Base-by-base conservation (phyloP, 1,140 invertebrate genomes). In the Bombus superbus region DNA sequence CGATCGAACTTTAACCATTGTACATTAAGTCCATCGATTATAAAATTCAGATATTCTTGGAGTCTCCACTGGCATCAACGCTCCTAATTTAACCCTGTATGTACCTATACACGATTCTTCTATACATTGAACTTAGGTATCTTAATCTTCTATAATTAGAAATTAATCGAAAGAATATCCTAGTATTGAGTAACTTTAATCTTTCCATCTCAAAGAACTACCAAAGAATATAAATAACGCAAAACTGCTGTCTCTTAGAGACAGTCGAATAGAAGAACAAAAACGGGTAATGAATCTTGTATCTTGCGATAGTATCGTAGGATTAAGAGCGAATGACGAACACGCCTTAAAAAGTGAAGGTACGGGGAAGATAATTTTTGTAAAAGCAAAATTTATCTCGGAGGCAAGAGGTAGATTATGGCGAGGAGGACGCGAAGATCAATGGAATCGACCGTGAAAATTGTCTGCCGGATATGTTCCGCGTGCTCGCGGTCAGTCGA, bases 401-500 rank as follows among this genome's bases (percentile, higher is more conserved):
- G 11, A 40, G 15, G 32, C 15, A 38, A 40, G 25, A 5, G 18
- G 53, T 40, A 22, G 44, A 53, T 53, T 32, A 22, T 53, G 3
- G 3, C 15, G 4, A 9, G 3, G 15, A n/a, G 28, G 38, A 57
- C 40, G 4, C 35, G 44, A 25, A 59, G 9, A 40, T 42, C 35
- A 18, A 72, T 35, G 59, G 38, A 83, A 68, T 76, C 35, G 62
- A 22, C 40, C 81, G 76, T 28, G 62, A 83, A 77, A 83, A 83
- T 78, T 35, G 53, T 57, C 28, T 66, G 64, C 44, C 82, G 82
- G 82, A 83, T 78, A 83, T 44, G 83, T 80, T 81, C 81, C 80
- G 77, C 35, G 83, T 86, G 85, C 79, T 44, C 69, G 83, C 78
- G 78, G 78, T 79, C 87, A 64, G 40, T 44, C 73, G 59, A 72